Evolutionary conservation across 2,797 vertebrate genomes (phyloP).

Genomic region (Carcharodon carcharias): DNA sequence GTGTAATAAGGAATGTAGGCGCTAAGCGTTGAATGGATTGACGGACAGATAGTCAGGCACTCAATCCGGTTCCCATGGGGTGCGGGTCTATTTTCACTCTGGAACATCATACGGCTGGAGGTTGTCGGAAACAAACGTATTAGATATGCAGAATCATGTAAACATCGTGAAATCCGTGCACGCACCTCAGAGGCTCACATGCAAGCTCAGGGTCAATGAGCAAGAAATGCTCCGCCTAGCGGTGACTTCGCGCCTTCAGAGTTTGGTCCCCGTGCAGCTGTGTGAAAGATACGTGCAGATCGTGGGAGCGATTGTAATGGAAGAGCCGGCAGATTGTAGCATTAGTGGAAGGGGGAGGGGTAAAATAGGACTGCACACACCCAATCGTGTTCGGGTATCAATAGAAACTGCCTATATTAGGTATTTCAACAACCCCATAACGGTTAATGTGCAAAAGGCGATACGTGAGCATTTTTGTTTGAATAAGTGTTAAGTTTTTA

Average conservation of each 20-base stretch:
- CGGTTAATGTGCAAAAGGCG: background rate
- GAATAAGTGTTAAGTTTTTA: background rate
- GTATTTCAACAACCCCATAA: background rate
- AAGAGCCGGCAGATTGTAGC: background rate
- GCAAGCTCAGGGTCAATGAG: background rate
- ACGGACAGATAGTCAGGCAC: background rate
- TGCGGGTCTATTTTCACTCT: background rate
- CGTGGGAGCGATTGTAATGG: background rate
- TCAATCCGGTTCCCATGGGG: background rate
- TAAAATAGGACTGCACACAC: background rate
- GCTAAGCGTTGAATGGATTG: background rate
- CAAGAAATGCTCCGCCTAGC: conserved; percentile 1
- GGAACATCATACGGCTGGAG: background rate
- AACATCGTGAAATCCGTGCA: background rate
- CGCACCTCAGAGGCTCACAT: background rate
- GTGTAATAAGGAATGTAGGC: background rate
- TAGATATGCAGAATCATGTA: background rate
- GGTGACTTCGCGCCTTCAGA: background rate
- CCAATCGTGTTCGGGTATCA: background rate
- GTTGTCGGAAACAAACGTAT: background rate
- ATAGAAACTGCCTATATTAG: background rate
- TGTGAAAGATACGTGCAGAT: background rate
- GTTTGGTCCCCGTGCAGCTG: too few relatives aligned
- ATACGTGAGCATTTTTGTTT: background rate
- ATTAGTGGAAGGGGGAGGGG: background rate